Conservation (phyloP, 1,140 invertebrate species). For the Bombus balteatus region DNA sequence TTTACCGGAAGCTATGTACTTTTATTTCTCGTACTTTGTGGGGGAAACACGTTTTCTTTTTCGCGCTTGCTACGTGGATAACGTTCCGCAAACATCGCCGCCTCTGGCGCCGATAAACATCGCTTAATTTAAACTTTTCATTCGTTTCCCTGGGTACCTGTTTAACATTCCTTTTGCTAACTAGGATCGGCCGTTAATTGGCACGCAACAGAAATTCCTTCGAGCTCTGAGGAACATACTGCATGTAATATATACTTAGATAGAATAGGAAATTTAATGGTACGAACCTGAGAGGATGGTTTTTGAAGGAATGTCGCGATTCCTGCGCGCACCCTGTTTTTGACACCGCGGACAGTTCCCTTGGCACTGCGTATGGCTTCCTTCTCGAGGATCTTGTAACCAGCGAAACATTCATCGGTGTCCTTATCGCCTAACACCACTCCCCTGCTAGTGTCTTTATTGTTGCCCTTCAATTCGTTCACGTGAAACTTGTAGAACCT, state of each 20-base stretch:
- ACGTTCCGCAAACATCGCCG: background rate
- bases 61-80: background rate
- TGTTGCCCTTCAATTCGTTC: conserved; percentile 87
- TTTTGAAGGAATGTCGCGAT: conserved; percentile 96
- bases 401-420: conserved; percentile 89
- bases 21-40: background rate
- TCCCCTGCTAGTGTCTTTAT: conserved; percentile 74
- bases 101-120: conserved; percentile 14
- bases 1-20: background rate
- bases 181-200: conserved; percentile 38
- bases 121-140: conserved; percentile 43
- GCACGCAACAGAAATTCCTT: conserved; percentile 37
- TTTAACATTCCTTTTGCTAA: conserved; percentile 27
- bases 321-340: conserved; percentile 95
- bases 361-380: conserved; percentile 93
- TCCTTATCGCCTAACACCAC: conserved; percentile 79
- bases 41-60: background rate
- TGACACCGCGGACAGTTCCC: conserved; percentile 95
- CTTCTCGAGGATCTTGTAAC: conserved; percentile 89
- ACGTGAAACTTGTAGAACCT: conserved; percentile 92
- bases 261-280: background rate
- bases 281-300: conserved; percentile 88
- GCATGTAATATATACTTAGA: background rate
- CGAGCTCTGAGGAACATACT: background rate
- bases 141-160: conserved; percentile 31